Base-by-base conservation (phyloP, 2,797 vertebrate species). In the Phoeniculus purpureus region DNA sequence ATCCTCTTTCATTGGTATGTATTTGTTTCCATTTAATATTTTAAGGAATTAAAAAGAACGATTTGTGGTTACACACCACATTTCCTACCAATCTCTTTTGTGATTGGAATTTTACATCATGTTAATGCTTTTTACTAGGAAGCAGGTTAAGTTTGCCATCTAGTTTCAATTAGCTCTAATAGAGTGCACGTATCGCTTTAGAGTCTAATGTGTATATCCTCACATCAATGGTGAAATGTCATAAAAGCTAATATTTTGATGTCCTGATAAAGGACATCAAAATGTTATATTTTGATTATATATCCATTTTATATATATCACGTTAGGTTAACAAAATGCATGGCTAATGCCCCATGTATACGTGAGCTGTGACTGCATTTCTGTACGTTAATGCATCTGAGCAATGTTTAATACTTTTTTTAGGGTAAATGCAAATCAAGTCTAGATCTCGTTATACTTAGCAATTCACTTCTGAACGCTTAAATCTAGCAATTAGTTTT, bases 81-180 rank as follows among this genome's bases (percentile, higher is more conserved):
- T 97, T 97, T 96, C 31, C 87, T 96, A 94, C 64, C 86, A 91
- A 32, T 81, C 43, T 94, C 83, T 97, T 96, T 96, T 97, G 85
- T 95, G 92, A 96, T 97, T 97, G 97, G 97, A 96, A 92, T 97
- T 97, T 97, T 95, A 90, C 84, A 97, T 96, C 96, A 80, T 94
- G 93, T 93, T 97, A 97, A 96, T 96, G 96, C 37, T 94, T 96
- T 97, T 95, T 94, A 92, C 94, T 94, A 95, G 97, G 96, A 97
- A 97, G 86, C 95, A 97, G 65, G 93, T 98, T 98, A 98, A 97
- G 97, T 97, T 94, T 97, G 91, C 95, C 94, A 97, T 98, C 95
- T 97, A 97, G 94, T 97, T 98, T 97, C 97, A 98, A 98, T 98
- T 98, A 98, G 89, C 87, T 92, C 88, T 97, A 97, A 97, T 97